Percentiles rank a stretch among this genome's conserved stretches.
Conservation (phyloP, 2,888 invertebrate genomes). For the Tenthredo livida region DNA sequence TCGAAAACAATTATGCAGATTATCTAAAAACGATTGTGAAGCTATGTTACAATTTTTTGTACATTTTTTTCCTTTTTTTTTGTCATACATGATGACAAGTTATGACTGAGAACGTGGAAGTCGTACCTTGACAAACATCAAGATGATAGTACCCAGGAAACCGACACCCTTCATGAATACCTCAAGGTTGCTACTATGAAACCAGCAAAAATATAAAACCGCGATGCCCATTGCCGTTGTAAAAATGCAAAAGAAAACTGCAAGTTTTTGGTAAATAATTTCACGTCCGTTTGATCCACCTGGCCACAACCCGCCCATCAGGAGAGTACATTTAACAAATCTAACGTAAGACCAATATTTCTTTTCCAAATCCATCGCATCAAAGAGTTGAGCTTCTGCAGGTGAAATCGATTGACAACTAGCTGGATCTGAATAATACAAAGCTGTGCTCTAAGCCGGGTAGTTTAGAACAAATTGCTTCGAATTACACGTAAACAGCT, state of each 20-base stretch:
- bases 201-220: slow-evolving; percentile 58
- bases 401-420: neutral
- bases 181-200: slow-evolving; percentile 57
- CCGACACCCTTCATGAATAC: slow-evolving; percentile 49
- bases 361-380: slow-evolving; percentile 3
- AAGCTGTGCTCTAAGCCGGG: neutral
- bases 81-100: too few relatives aligned
- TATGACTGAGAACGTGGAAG: neutral
- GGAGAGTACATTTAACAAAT: slow-evolving; percentile 51
- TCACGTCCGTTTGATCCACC: slow-evolving; percentile 41
- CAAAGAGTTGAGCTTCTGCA: neutral
- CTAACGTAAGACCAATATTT: slow-evolving; percentile 58
- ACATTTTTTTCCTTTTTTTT: neutral
- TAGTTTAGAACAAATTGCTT: slow-evolving; percentile 11
- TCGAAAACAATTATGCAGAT: neutral
- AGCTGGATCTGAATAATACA: neutral
- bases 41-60: neutral
- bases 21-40: neutral
- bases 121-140: slow-evolving; percentile 24
- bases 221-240: slow-evolving; percentile 55
- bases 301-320: slow-evolving; percentile 58
- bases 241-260: slow-evolving; percentile 38
- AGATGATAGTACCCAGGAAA: neutral
- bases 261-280: slow-evolving; percentile 45
- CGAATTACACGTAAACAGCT: slow-evolving; percentile 9